These are phyloP conservation scores for Nannoperca australis DNA, from an alignment of 2,797 vertebrate genomes.

Conservation along the genomic window DNA sequence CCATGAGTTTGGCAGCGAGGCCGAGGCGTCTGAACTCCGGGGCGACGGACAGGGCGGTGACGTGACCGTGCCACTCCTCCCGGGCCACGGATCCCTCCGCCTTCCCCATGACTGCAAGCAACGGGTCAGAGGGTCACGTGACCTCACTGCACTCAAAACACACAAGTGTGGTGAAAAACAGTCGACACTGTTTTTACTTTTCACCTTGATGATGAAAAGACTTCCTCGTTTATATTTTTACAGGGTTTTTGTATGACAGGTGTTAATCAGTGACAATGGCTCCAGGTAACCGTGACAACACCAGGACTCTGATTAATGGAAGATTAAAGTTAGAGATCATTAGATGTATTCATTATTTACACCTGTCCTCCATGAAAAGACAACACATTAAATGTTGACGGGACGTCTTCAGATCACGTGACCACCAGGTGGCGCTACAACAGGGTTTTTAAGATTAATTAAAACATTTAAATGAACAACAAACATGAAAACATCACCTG, in stretches of 20 bases:
- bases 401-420: not conserved
- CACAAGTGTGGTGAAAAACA: too few species aligned
- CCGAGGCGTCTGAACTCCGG: constrained; percentile 95
- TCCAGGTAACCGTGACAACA: not conserved
- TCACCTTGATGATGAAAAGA: too few species aligned
- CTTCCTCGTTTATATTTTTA: too few species aligned
- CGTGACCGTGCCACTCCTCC: constrained; percentile 97
- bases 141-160: not conserved
- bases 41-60: constrained; percentile 95
- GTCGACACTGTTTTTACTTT: too few species aligned
- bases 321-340: too few species aligned
- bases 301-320: too few species aligned
- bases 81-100: constrained; percentile 95
- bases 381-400: not conserved
- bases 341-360: not conserved
- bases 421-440: not conserved
- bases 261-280: not conserved
- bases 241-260: not conserved
- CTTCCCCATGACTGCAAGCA: constrained; percentile 93
- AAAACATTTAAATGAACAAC: too few species aligned
- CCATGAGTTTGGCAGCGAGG: constrained; percentile 96
- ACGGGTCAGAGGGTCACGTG: not conserved
- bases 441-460: too few species aligned
- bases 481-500: too few species aligned
- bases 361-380: not conserved